Conservation (phyloP, 2,888 invertebrate genomes). For the Tanaodytes sp. region DNA sequence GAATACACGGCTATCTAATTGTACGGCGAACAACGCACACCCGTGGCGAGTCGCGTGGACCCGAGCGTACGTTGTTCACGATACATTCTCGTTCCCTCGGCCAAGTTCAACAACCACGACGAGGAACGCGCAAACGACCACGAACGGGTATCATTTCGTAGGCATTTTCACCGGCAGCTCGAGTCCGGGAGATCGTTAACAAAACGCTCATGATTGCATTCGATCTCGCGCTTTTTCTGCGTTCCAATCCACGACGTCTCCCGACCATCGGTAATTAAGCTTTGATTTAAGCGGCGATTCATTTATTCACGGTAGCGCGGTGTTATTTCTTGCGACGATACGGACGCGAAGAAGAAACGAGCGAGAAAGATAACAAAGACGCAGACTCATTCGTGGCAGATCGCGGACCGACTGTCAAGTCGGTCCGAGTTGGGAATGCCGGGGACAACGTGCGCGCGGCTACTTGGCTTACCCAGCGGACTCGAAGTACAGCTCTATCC, state of each 20-base stretch:
- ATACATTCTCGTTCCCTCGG: too few relatives aligned
- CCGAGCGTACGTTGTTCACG: too few relatives aligned
- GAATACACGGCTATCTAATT: too few relatives aligned
- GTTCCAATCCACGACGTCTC: conserved; percentile 34
- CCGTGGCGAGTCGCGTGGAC: too few relatives aligned
- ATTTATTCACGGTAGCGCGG: conserved; percentile 44
- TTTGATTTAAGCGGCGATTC: conserved; percentile 48
- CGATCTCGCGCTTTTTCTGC: conserved; percentile 33
- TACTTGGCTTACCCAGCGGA: conserved; percentile 62
- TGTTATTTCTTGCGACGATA: conserved; percentile 35
- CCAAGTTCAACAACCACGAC: too few relatives aligned
- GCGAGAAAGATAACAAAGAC: conserved; percentile 53
- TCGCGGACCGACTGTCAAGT: conserved; percentile 65
- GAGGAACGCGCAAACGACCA: too few relatives aligned
- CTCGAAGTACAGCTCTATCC: conserved; percentile 66
- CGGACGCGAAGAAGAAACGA: background rate
- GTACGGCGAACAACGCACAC: too few relatives aligned
- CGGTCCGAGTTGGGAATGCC: conserved; percentile 66
- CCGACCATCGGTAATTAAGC: conserved; percentile 43
- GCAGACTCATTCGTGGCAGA: conserved; percentile 58
- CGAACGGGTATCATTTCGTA: too few relatives aligned
- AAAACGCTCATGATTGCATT: conserved; percentile 35
- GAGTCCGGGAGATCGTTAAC: too few relatives aligned
- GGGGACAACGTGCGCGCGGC: conserved; percentile 64
- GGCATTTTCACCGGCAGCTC: too few relatives aligned